Evolutionary conservation across 1,140 invertebrate genomes (phyloP), one percentile per base, ranked within the genome.

Genomic region (Zaprionus capensis): DNA sequence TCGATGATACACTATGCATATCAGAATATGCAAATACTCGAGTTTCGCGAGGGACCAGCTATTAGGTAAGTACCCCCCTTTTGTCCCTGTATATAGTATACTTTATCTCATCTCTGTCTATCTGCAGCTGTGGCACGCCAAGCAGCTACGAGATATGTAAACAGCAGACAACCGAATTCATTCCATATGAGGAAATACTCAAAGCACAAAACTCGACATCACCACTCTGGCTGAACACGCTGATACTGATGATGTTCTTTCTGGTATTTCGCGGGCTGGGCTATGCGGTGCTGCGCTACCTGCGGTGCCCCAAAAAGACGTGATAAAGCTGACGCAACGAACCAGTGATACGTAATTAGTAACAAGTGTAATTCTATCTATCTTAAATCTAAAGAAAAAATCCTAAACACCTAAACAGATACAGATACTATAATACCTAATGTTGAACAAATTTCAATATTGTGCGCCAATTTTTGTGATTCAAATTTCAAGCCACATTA

Each of bases 1-100:
- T 95, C 95, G 41, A 96, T 98, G 95, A 96, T 97, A 15, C 96
- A 97, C 91, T 97, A 97, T 92, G 96, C 96, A 57, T 97, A 96
- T 92, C 96, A 97, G 91, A 97, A 97, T 91, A 97, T 97, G 96
- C 96, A 97, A 93, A 96, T 97, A 72, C 94, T 97, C 11, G 97
- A 98, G 91, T 97, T 97, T 90, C 94, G 94, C 68, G 94, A 96
- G 91, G 96, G 96, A 79, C 93, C 94, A 56, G 94, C 95, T 44
- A 95, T 97, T 57, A 91, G 91, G 96, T 97, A 71, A 71, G 73
- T 6, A 6, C 12, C 17, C 12, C 7, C 17, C 12, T 22, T 14
- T 36, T 53, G 7, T 17, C 0, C 4, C 1, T 49, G 6, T 44
- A 57, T 58, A 11, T 17, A 67, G 31, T 6, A 56, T 58, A 7